Percentiles rank a stretch among this genome's conserved stretches.
phyloP scores from a whole-genome alignment of 1,140 invertebrate species.

The Dermatophagoides farinae region DNA sequence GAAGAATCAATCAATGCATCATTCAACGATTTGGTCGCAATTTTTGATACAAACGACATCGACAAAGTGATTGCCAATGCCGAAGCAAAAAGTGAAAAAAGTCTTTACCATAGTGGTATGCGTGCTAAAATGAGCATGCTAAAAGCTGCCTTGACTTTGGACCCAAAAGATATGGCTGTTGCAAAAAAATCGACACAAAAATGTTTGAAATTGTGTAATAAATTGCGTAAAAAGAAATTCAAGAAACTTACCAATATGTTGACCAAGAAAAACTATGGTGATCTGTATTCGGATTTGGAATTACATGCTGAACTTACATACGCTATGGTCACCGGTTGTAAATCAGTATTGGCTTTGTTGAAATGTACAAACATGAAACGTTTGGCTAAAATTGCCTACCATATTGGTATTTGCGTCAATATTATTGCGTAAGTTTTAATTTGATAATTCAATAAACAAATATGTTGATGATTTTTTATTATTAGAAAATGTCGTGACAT shows the following conservation, averaged over 20 bases:
- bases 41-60: constrained; percentile 3
- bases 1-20: constrained; percentile 8
- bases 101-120: constrained; percentile 4
- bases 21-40: not conserved
- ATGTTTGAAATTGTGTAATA: not conserved
- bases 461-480: not conserved
- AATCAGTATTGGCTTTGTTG: not conserved
- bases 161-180: constrained; percentile 1
- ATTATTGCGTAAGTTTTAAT: not conserved
- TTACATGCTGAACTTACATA: constrained; percentile 9
- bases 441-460: not conserved
- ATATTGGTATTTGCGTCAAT: not conserved
- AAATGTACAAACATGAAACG: constrained; percentile 1
- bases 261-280: not conserved
- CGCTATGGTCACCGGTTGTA: constrained; percentile 1
- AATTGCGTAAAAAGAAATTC: constrained; percentile 4
- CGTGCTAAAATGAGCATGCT: not conserved
- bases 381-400: constrained; percentile 1
- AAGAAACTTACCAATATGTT: not conserved
- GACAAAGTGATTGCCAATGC: not conserved
- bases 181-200: not conserved
- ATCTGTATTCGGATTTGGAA: constrained; percentile 5
- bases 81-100: not conserved
- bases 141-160: constrained; percentile 1
- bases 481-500: constrained; percentile 7